phyloP scores from a whole-genome alignment of 2,888 invertebrate species.

The Drosophila conformis region DNA sequence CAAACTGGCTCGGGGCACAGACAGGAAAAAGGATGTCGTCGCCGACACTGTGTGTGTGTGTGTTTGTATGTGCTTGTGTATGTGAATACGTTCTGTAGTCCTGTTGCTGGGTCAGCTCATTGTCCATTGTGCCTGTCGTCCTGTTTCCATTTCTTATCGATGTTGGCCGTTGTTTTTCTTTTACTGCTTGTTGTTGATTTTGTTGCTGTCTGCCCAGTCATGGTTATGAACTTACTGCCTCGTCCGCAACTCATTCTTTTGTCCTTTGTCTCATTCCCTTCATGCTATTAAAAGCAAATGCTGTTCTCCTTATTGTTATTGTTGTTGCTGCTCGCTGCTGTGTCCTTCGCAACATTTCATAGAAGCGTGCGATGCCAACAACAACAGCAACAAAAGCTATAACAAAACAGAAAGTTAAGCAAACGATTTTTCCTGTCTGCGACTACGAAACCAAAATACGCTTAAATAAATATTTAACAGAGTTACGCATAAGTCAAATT shows the following conservation, averaged over 20 bases:
- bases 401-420: conserved; percentile 23
- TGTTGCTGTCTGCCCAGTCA: conserved; percentile 31
- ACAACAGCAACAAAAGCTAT: conserved; percentile 13
- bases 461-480: conserved; percentile 21
- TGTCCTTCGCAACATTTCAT: conserved; percentile 74
- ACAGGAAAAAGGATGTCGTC: conserved; percentile 80
- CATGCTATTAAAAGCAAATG: conserved; percentile 59
- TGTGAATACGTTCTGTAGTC: conserved; percentile 30
- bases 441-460: conserved; percentile 29
- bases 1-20: conserved; percentile 39
- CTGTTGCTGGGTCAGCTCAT: conserved; percentile 64
- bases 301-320: conserved; percentile 8
- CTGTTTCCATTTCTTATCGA: conserved; percentile 71
- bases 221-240: conserved; percentile 53
- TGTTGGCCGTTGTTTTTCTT: conserved; percentile 18
- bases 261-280: conserved; percentile 34
- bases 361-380: conserved; percentile 50
- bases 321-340: conserved; percentile 16
- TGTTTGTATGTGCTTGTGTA: conserved; percentile 10
- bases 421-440: conserved; percentile 2
- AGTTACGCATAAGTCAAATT: neutral
- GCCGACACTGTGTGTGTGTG: conserved; percentile 36
- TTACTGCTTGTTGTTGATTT: neutral
- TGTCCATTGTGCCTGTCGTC: conserved; percentile 65
- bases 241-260: conserved; percentile 47